These are phyloP conservation scores for Rhincodon typus DNA, from an alignment of 2,797 vertebrate genomes.

Conservation along the genomic window DNA sequence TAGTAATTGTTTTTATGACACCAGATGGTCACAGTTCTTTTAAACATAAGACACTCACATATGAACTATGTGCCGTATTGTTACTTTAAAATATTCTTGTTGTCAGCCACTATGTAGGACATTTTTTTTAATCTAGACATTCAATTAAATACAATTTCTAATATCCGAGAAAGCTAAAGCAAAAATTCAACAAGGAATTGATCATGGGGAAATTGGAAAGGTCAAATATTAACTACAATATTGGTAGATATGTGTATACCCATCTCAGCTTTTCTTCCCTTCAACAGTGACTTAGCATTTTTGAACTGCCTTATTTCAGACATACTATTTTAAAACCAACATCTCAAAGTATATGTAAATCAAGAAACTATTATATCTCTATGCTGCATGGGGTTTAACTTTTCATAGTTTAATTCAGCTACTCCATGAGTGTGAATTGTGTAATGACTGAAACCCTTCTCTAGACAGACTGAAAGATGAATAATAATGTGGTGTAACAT, in stretches of 20 bases:
- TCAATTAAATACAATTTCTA: neutral
- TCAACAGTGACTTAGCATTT: neutral
- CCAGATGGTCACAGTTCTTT: neutral
- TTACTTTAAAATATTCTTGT: neutral
- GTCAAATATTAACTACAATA: neutral
- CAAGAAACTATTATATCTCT: neutral
- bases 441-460: conserved; percentile 66
- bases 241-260: neutral
- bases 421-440: neutral
- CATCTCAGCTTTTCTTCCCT: neutral
- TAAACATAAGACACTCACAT: neutral
- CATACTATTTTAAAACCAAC: neutral
- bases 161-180: neutral
- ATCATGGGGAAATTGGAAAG: neutral
- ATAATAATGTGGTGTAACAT: conserved; percentile 84
- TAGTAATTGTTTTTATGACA: neutral
- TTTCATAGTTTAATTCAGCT: neutral
- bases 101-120: neutral
- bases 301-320: neutral
- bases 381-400: neutral
- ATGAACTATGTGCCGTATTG: neutral
- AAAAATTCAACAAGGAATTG: neutral
- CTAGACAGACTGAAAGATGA: conserved; percentile 97
- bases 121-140: neutral
- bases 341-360: no score